Evolutionary conservation across 2,797 vertebrate species (phyloP).

Genomic region (Gymnodraco acuticeps): DNA sequence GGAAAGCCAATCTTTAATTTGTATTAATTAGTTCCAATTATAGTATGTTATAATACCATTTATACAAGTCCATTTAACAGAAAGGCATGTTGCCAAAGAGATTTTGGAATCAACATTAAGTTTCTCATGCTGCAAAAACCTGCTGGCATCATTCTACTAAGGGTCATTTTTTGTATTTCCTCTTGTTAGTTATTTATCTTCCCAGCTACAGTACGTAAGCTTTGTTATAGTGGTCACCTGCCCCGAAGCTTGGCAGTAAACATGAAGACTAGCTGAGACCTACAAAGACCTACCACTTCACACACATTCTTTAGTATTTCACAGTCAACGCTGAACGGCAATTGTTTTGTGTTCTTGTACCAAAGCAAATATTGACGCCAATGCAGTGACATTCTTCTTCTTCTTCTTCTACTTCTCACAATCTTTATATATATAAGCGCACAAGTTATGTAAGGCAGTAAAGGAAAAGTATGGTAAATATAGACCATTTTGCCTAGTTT

Average conservation of each 20-base stretch:
- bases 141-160: background rate
- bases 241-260: background rate
- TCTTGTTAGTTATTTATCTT: too few species aligned
- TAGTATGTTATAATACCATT: background rate
- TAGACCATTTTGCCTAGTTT: too few species aligned
- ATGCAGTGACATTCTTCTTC: too few species aligned
- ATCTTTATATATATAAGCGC: too few species aligned
- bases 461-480: too few species aligned
- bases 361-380: too few species aligned
- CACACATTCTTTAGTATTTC: too few species aligned
- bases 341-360: too few species aligned
- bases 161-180: too few species aligned
- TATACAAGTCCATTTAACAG: background rate
- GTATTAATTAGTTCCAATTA: slow-evolving; percentile 1
- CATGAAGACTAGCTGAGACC: background rate
- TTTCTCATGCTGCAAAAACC: background rate
- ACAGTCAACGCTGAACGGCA: too few species aligned
- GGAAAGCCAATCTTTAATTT: background rate
- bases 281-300: background rate
- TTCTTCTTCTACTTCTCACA: too few species aligned
- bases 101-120: background rate
- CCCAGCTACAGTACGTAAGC: background rate
- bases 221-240: background rate
- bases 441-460: too few species aligned
- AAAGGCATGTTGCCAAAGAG: background rate